Evolutionary conservation across 2,113 vertebrate species (phyloP).

Genomic region (Limnothrissa miodon): DNA sequence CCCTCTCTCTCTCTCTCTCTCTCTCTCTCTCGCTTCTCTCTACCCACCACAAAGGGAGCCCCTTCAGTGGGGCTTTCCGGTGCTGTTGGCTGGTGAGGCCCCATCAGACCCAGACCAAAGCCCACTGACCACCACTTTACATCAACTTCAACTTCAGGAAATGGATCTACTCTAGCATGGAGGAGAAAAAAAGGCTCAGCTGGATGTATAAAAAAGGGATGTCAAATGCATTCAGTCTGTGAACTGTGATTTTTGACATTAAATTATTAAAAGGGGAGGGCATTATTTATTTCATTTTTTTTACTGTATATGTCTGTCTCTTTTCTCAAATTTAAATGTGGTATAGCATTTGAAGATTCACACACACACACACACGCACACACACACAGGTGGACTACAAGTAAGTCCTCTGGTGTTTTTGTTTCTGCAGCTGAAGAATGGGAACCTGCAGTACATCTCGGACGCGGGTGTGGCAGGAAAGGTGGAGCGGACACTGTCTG

Average conservation of each 20-base stretch:
- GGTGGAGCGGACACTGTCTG: slow-evolving; percentile 86
- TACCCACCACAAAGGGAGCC: not conserved
- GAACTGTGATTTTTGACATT: not conserved
- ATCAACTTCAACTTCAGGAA: slow-evolving; percentile 7
- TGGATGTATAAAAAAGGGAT: not conserved
- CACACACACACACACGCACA: slow-evolving; percentile 3
- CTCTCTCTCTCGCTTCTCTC: not conserved
- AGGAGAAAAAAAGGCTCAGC: not conserved
- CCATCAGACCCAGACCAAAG: not conserved
- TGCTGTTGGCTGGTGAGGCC: not conserved
- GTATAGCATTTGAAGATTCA: not conserved
- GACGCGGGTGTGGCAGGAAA: slow-evolving; percentile 89
- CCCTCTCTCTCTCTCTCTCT: not conserved
- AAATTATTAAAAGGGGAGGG: not conserved
- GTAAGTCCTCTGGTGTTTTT: not conserved
- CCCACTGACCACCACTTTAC: slow-evolving; percentile 17
- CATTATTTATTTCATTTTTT: not conserved
- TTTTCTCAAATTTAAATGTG: too few relatives aligned
- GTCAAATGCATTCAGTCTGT: not conserved
- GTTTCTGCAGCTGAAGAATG: slow-evolving; percentile 81
- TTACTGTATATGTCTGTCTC: not conserved
- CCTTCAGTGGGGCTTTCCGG: slow-evolving; percentile 1
- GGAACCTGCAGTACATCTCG: slow-evolving; percentile 87
- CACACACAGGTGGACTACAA: not conserved
- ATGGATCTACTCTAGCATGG: not conserved